Conservation (phyloP, 2,797 vertebrate species). For the Gorsachius magnificus region DNA sequence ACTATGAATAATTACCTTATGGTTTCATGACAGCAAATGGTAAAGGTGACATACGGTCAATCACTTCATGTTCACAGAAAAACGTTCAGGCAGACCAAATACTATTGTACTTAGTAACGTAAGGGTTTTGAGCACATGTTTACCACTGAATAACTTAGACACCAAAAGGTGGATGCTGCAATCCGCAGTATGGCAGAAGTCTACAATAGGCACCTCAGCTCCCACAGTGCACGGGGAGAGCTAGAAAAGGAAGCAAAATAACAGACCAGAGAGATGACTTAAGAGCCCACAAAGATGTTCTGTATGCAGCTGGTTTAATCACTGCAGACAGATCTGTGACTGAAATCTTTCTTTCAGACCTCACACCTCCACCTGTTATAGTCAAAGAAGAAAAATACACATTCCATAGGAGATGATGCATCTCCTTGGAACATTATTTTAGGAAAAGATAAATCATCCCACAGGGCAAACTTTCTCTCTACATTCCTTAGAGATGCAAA, state of each 20-base stretch:
- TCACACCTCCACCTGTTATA: background rate
- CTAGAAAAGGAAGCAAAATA: background rate
- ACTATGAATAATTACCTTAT: background rate
- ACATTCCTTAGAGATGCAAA: background rate
- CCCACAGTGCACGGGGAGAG: background rate
- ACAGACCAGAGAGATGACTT: background rate
- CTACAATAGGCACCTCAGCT: accelerated
- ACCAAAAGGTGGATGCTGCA: background rate
- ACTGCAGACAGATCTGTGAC: background rate
- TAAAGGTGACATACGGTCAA: background rate
- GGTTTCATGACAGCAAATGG: background rate
- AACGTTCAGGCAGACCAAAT: background rate
- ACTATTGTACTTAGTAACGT: background rate
- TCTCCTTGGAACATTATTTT: background rate
- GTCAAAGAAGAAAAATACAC: background rate
- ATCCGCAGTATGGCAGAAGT: background rate
- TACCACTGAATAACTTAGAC: background rate
- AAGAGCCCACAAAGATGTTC: background rate
- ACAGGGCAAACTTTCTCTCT: background rate
- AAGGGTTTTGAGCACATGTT: background rate
- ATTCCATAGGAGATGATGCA: background rate
- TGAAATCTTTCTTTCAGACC: background rate
- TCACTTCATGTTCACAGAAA: background rate
- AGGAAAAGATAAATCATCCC: background rate
- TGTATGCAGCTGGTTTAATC: background rate